Evolutionary conservation across 2,888 invertebrate genomes (phyloP), one percentile per base, ranked within the genome.

Genomic region (Parnassius glacialis): DNA sequence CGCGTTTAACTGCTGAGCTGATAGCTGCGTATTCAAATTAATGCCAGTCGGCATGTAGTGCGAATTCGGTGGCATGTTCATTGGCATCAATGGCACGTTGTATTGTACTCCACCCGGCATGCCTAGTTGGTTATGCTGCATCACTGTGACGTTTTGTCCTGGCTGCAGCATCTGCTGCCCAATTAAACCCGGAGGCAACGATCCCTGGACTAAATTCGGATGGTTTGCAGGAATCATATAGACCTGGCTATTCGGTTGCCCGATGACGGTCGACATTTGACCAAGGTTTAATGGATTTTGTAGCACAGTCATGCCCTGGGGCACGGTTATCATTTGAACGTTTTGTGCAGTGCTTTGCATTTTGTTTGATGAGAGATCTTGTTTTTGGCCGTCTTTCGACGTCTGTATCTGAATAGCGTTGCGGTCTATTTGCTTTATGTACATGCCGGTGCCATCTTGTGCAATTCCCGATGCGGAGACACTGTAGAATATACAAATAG

Each of bases 191-290:
- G 81, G 82, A 0, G 83, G 85, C 34, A 90, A 59, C 0, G 76
- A 79, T 0, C 82, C 74, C 68, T 90, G 90, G 47, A 90, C 79
- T 11, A 90, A 66, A 62, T 82, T 88, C 0, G 80, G 80, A 66
- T 88, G 88, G 64, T 90, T 90, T 0, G 90, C 75, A 0, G 90
- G 90, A 71, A 90, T 90, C 90, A 90, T 90, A 68, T 90, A 90
- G 0, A 91, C 90, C 72, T 91, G 91, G 69, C 85, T 87, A 65
- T 90, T 90, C 0, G 78, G 84, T 62, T 90, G 91, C 0, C 89
- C 89, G 5, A 90, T 74, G 61, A 90, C 73, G 0, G 85, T 82
- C 2, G 84, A 88, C 75, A 89, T 83, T 68, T 90, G 90, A 66
- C 85, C 75, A 50, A 91, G 81, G 64, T 87, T 90, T 7, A 91